Base-by-base conservation (phyloP, 2,113 vertebrate species). In the Syngnathus typhle region DNA sequence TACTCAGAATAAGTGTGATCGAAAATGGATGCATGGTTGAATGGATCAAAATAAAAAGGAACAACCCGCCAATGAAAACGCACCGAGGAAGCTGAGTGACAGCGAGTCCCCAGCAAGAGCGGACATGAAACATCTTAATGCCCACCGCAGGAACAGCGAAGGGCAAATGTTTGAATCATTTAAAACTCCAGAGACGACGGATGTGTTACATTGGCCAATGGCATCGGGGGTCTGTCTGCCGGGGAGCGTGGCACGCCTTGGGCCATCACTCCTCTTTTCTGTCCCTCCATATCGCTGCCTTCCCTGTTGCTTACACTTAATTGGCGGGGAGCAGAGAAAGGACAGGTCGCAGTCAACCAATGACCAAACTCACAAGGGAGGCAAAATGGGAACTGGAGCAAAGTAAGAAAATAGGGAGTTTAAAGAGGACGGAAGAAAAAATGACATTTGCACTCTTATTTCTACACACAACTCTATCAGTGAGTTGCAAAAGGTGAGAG, bases 101-200 rank as follows among this genome's bases (percentile, higher is more conserved):
- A 55, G 37, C 47, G 61, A 64, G 52, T 41, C 46, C 18, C 37
- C 66, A 54, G 58, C 38, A 27, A 37, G 32, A 39, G 67, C 18
- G 69, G 76, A 67, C 62, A n/a, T 61, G 67, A 67, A 80, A 84
- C 80, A 83, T 82, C 79, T 84, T 77, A 44, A 44, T 77, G 71
- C 67, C 79, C 80, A 84, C 76, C 69, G 62, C 83, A 85, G 81
- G 76, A 85, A 85, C 80, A 82, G 73, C 59, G 51, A 89, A 90
- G 90, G 88, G 83, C 85, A 88, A 85, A 87, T 81, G 84, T 84
- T 85, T 90, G 85, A 88, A 90, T 91, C 80, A 88, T 89, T 90
- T 86, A 88, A 89, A 89, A 88, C 89, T 90, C 87, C 67, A 81
- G 86, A 86, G 88, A 88, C 69, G 13, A n/a, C n/a, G 72, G 80